Base-by-base conservation (phyloP, 2,888 invertebrate species). In the Petrolisthes cinctipes region DNA sequence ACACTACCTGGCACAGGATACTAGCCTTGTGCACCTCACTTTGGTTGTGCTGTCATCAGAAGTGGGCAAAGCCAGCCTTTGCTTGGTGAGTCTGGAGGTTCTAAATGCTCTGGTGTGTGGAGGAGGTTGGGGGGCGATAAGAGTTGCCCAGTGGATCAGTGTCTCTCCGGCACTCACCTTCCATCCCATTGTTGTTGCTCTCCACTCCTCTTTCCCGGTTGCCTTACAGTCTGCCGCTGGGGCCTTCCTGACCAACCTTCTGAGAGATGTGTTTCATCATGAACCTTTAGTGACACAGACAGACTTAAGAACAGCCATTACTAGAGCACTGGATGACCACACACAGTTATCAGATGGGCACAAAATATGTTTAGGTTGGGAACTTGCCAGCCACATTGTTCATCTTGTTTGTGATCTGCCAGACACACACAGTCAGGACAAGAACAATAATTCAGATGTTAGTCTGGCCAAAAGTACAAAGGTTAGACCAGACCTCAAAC, bases 341-440 rank as follows among this genome's bases (percentile, higher is more conserved):
- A 61, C 57, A 5, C 53, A 11, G 9, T 20, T 87, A 53, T 66
- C 83, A 20, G 83, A 75, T 66, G 66, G 75, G 37, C 76, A 51
- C n/a, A 11, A n/a, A 56, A 54, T 89, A 17, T 86, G 83, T 84
- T 82, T 86, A 9, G 89, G 89, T 23, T 89, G 89, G 89, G 89
- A 89, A 56, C 66, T 89, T 11, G 68, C 80, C 14, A 53, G 89
- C 57, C 86, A 89, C 51, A 54, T 89, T 37, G 86, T 89, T 76
- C 89, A 89, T 56, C 81, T 89, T n/a, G 53, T 89, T 6, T 84
- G 87, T 75, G 57, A 51, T 79, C 61, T 37, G 20, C 73, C 71
- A 7, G 53, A 79, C 5, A 17, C 9, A n/a, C 37, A 37, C 37
- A 37, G 66, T 53, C 71, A 71, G 11, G 20, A 83, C 37, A 80